Conservation (phyloP, 1,140 invertebrate species). For the Scaptomyza montana region DNA sequence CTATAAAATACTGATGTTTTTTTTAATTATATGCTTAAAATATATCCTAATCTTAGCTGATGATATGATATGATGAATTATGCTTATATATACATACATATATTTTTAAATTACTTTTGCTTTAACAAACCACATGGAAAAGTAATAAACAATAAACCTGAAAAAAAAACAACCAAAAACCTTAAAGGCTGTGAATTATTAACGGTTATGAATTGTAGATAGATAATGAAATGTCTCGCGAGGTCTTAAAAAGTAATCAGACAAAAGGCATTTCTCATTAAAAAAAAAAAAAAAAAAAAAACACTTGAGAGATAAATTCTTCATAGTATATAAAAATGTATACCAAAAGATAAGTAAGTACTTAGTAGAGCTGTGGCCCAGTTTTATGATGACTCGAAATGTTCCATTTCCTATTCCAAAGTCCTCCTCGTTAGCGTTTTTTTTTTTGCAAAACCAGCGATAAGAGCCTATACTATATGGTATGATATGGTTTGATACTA, state of each 20-base stretch:
- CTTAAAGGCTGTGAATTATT: constrained; percentile 32
- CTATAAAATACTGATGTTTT: constrained; percentile 29
- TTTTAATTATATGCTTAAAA: constrained; percentile 41
- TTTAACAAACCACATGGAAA: constrained; percentile 33
- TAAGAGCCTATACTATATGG: constrained; percentile 13
- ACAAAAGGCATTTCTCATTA: constrained; percentile 34
- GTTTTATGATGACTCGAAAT: constrained; percentile 31
- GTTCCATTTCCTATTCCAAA: constrained; percentile 38
- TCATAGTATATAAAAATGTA: not conserved
- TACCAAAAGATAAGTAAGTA: not conserved
- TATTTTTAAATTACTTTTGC: constrained; percentile 31
- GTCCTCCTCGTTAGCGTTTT: not conserved
- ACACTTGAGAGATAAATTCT: constrained; percentile 15
- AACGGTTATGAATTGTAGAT: constrained; percentile 3
- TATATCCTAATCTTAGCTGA: constrained; percentile 39
- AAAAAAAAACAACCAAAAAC: constrained; percentile 9
- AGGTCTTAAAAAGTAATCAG: constrained; percentile 41
- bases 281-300: no score
- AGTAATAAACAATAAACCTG: constrained; percentile 25
- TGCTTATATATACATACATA: constrained; percentile 36
- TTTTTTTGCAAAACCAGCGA: constrained; percentile 12
- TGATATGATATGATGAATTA: constrained; percentile 69
- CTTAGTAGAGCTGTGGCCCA: constrained; percentile 14
- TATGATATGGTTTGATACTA: not conserved
- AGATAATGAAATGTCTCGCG: constrained; percentile 30